Conservation (phyloP, 2,113 vertebrate species). For the Uria aalge region DNA sequence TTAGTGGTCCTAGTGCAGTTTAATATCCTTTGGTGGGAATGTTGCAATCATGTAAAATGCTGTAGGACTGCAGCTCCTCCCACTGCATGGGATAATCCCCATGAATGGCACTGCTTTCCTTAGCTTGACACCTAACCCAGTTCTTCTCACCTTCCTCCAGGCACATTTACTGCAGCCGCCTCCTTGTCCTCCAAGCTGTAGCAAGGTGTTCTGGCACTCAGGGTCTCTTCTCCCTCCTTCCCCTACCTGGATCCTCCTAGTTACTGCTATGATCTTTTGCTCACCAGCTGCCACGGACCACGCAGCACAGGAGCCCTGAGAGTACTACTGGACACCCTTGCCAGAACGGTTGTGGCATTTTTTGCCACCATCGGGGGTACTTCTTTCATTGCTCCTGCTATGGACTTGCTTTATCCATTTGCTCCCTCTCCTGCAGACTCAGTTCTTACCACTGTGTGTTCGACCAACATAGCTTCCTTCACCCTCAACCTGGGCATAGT, state of each 20-base stretch:
- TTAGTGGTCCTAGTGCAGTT: background rate
- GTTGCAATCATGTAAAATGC: background rate
- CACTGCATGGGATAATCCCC: background rate
- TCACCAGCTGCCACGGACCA: background rate
- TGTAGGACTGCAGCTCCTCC: background rate
- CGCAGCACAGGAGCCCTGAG: background rate
- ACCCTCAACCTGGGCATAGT: fast-evolving
- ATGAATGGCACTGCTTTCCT: background rate
- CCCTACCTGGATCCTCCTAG: background rate
- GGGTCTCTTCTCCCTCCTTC: background rate
- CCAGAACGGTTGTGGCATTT: background rate
- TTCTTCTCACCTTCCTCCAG: background rate
- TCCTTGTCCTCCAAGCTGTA: background rate
- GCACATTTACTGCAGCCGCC: background rate
- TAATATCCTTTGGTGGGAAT: background rate
- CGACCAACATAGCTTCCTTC: fast-evolving
- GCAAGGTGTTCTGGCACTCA: background rate
- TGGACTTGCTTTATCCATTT: background rate
- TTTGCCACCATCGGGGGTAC: background rate
- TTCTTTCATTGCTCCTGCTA: background rate
- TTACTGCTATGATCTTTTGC: background rate
- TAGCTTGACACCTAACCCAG: background rate
- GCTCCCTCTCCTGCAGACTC: background rate
- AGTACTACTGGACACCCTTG: too few relatives aligned
- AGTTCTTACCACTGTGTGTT: background rate